A percentile compares a stretch with the other conserved stretches of the same genome.
These are phyloP conservation scores for Ips typographus DNA, from an alignment of 1,140 invertebrate species.

Conservation along the genomic window DNA sequence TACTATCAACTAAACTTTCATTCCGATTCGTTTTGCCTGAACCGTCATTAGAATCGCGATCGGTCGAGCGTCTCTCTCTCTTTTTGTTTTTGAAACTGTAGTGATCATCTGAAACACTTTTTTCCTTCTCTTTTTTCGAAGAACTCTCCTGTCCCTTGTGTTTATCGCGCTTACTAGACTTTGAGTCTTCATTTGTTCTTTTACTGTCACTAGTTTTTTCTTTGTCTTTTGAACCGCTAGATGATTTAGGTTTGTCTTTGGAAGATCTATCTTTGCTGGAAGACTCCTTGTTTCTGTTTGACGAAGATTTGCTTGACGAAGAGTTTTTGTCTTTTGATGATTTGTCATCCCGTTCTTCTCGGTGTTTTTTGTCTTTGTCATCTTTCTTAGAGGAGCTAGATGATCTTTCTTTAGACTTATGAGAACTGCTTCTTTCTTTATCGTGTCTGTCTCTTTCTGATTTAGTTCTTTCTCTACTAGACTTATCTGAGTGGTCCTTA, in stretches of 20 bases:
- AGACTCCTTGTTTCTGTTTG: constrained; percentile 49
- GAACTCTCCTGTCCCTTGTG: constrained; percentile 21
- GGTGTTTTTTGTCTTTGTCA: constrained; percentile 24
- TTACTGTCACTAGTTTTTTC: neutral
- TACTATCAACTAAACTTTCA: constrained; percentile 33
- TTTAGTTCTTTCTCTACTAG: constrained; percentile 34
- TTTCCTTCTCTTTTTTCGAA: constrained; percentile 39
- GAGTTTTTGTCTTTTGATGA: constrained; percentile 34
- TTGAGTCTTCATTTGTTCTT: constrained; percentile 35
- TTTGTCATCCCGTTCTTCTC: constrained; percentile 31
- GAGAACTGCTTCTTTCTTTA: constrained; percentile 39
- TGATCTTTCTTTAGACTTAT: constrained; percentile 35
- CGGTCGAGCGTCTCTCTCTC: constrained; percentile 56
- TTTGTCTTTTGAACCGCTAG: constrained; percentile 37
- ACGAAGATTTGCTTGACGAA: neutral
- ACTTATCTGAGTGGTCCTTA: neutral
- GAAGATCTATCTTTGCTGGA: constrained; percentile 40
- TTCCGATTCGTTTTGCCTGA: constrained; percentile 38
- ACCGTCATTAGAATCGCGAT: constrained; percentile 62
- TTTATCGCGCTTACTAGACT: constrained; percentile 17
- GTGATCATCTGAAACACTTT: constrained; percentile 56
- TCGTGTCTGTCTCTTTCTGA: constrained; percentile 40
- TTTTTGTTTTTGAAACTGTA: constrained; percentile 57
- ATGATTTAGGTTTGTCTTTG: constrained; percentile 43
- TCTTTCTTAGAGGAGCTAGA: constrained; percentile 41